Percentiles rank a stretch among this genome's conserved stretches.
Evolutionary conservation across 1,140 invertebrate genomes (phyloP).

Genomic region (Galleria mellonella): DNA sequence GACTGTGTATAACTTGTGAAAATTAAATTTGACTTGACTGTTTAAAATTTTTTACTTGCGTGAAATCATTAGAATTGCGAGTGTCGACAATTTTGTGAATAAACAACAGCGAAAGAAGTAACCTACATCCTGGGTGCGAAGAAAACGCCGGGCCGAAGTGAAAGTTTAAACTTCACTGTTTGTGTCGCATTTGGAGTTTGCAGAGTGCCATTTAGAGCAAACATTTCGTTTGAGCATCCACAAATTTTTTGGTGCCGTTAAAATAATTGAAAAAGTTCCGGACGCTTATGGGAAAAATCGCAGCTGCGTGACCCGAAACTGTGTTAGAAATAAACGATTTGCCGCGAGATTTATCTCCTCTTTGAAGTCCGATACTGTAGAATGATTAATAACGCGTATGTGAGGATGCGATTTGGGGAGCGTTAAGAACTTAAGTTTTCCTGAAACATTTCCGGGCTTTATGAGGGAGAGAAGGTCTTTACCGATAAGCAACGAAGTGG

Average conservation of each 20-base stretch:
- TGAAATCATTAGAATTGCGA: conserved; percentile 13
- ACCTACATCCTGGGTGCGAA: conserved; percentile 43
- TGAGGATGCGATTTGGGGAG: conserved; percentile 49
- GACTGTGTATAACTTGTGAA: conserved; percentile 14
- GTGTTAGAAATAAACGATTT: conserved; percentile 59
- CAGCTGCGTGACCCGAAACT: conserved; percentile 45
- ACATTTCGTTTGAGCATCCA: neutral
- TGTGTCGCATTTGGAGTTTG: conserved; percentile 21
- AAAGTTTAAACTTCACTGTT: conserved; percentile 54
- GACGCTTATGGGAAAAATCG: conserved; percentile 32
- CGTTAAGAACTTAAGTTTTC: conserved; percentile 21
- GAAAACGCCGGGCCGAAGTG: conserved; percentile 44
- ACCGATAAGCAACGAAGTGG: conserved; percentile 65
- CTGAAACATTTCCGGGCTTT: conserved; percentile 42
- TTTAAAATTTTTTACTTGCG: conserved; percentile 6
- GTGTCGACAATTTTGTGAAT: conserved; percentile 30
- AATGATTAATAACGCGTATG: conserved; percentile 56
- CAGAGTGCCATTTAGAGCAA: conserved; percentile 8
- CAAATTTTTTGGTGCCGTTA: conserved; percentile 9
- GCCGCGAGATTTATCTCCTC: conserved; percentile 39
- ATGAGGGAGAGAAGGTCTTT: conserved; percentile 71
- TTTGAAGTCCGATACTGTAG: conserved; percentile 42
- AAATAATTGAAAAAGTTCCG: conserved; percentile 58
- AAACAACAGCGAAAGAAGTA: conserved; percentile 38
- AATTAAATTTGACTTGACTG: conserved; percentile 19